Base-by-base conservation (phyloP, 2,797 vertebrate species). In the Manis javanica region DNA sequence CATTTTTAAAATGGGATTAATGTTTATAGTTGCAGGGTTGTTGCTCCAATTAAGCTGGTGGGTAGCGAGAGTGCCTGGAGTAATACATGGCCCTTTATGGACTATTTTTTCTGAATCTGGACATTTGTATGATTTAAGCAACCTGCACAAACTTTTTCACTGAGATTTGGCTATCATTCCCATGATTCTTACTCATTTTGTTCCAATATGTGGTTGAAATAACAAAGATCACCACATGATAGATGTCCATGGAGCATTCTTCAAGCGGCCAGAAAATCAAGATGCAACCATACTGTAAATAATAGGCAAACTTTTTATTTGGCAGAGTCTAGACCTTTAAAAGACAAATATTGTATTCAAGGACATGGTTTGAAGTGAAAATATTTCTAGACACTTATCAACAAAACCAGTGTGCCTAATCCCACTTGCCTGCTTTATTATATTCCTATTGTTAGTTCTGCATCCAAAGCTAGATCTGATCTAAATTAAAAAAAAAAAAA, bases 391-490 rank as follows among this genome's bases (percentile, higher is more conserved):
- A 95, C 78, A 77, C 26, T 46, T 79, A 71, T 92, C 85, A 74
- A 81, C n/a, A 90, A 94, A 96, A 96, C 86, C 61, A 93, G 88
- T n/a, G 84, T 92, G 86, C 79, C 92, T 63, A 96, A 91, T 84
- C 71, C 71, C 61, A 71, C 53, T 97, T 95, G 90, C 82, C 23
- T 96, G 42, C 87, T 96, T 87, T 53, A 64, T 97, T 95, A 85
- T 96, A 96, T 93, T 82, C 74, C 42, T 92, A 71, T 91, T 79
- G 84, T 96, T 83, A 92, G 55, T 63, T 21, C 46, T 74, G 68
- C 75, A 95, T 96, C 79, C 74, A 91, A 97, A 82, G 46, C 87
- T 94, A 94, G 79, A 90, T 91, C 37, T 85, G 75, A 96, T 93
- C 89, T 95, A 68, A 57, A 92, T 92, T 89, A 59, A 75, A 78